Evolutionary conservation across 1,140 invertebrate species (phyloP).

Genomic region (Achroia grisella): DNA sequence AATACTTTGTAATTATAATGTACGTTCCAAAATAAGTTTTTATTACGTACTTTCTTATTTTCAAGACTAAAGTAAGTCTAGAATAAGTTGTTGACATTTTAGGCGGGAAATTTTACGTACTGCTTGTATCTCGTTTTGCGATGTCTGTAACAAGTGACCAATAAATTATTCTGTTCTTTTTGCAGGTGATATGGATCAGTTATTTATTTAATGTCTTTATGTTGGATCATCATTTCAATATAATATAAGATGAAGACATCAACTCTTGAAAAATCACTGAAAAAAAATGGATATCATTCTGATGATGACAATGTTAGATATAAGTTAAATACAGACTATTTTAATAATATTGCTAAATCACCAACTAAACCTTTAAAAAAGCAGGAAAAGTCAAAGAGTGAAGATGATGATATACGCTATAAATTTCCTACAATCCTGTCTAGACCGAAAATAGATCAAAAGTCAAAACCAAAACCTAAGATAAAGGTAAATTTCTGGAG

Average conservation of each 20-base stretch:
- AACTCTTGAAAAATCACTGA: slow-evolving; percentile 21
- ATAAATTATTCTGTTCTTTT: slow-evolving; percentile 4
- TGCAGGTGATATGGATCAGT: slow-evolving; percentile 6
- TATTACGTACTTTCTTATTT: neutral
- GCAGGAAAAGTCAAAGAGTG: slow-evolving; percentile 23
- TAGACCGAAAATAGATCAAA: slow-evolving; percentile 36
- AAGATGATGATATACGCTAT: slow-evolving; percentile 54
- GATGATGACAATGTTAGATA: slow-evolving; percentile 60
- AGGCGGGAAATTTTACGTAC: slow-evolving; percentile 1
- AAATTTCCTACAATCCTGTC: slow-evolving; percentile 37
- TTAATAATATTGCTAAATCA: slow-evolving; percentile 29
- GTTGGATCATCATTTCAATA: neutral
- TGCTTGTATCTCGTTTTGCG: neutral
- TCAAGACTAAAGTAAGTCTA: too few relatives aligned
- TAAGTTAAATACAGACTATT: slow-evolving; percentile 48
- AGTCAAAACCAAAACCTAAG: slow-evolving; percentile 53
- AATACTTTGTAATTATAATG: neutral
- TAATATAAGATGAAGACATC: slow-evolving; percentile 35
- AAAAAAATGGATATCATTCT: slow-evolving; percentile 42
- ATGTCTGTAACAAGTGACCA: neutral
- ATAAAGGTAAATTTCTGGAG: slow-evolving; percentile 69
- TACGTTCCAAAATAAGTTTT: neutral
- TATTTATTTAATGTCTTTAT: neutral
- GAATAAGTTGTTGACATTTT: neutral
- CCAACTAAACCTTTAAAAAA: slow-evolving; percentile 19